Conservation (phyloP, 2,797 vertebrate genomes). For the Eulemur rubriventer region DNA sequence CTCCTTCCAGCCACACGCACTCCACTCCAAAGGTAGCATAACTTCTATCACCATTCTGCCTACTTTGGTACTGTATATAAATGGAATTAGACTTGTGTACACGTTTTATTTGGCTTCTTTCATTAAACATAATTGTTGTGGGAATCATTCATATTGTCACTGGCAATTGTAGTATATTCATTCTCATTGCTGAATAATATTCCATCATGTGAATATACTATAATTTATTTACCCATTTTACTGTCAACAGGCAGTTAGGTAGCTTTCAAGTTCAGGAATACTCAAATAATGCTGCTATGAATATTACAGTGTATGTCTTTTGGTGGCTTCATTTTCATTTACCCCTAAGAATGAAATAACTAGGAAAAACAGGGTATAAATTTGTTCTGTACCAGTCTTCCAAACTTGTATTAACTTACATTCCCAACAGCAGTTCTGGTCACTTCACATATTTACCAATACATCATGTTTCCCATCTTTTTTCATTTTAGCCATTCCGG, state of each 20-base stretch:
- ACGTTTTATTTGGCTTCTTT: slow-evolving; percentile 1
- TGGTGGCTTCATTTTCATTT: neutral
- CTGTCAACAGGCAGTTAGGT: neutral
- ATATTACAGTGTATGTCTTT: neutral
- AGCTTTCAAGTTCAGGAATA: neutral
- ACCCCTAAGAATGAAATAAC: neutral
- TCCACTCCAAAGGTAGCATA: neutral
- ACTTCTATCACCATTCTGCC: neutral
- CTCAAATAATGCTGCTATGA: neutral
- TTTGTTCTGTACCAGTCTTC: neutral
- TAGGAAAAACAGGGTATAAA: neutral
- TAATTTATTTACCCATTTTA: neutral
- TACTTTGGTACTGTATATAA: neutral
- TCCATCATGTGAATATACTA: neutral
- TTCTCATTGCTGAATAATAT: neutral
- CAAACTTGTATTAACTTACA: neutral
- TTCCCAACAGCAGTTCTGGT: neutral
- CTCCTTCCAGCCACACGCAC: neutral
- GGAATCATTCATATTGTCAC: neutral
- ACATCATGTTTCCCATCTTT: neutral
- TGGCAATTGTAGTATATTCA: neutral
- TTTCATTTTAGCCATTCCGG: neutral
- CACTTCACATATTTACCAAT: neutral
- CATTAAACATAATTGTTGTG: neutral
- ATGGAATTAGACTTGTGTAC: neutral